A percentile compares a stretch with the other conserved stretches of the same genome.
These are phyloP conservation scores for Pterostichus madidus DNA, from an alignment of 2,888 invertebrate genomes.

Conservation along the genomic window DNA sequence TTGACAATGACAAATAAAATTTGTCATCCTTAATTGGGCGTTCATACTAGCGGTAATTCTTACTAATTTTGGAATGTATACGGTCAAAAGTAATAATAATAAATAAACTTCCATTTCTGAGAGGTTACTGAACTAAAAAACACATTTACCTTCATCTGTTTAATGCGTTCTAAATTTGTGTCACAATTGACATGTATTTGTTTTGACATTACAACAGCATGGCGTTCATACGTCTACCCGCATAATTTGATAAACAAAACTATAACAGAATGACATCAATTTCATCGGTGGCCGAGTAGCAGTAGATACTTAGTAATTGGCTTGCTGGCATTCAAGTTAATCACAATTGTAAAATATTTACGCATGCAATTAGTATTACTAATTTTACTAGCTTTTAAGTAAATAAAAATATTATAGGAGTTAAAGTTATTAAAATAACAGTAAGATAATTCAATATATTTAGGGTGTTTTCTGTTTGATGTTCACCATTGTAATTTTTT, in stretches of 20 bases:
- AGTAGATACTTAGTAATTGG: constrained; percentile 21
- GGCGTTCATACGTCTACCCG: constrained; percentile 21
- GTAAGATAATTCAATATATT: too few relatives aligned
- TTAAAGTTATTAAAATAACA: too few relatives aligned
- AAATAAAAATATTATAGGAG: background rate
- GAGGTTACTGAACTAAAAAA: constrained; percentile 32
- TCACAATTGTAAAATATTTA: constrained; percentile 27
- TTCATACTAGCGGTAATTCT: too few relatives aligned
- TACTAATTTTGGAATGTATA: too few relatives aligned
- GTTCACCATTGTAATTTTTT: too few relatives aligned
- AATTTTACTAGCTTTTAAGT: background rate
- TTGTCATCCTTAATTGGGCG: too few relatives aligned
- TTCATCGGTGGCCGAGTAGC: background rate
- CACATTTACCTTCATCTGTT: constrained; percentile 44
- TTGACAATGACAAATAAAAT: too few relatives aligned
- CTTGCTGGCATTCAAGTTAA: constrained; percentile 28
- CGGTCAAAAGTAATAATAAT: constrained; percentile 17
- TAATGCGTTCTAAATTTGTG: constrained; percentile 48
- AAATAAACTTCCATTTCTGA: too few relatives aligned
- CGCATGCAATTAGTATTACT: constrained; percentile 37
- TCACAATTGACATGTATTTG: constrained; percentile 58
- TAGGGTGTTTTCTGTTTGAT: too few relatives aligned
- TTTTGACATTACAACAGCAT: constrained; percentile 43
- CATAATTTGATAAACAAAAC: constrained; percentile 51
- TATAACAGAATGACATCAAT: constrained; percentile 48